These are phyloP conservation scores for Siniperca undulata DNA, from an alignment of 2,797 vertebrate genomes.

Conservation along the genomic window DNA sequence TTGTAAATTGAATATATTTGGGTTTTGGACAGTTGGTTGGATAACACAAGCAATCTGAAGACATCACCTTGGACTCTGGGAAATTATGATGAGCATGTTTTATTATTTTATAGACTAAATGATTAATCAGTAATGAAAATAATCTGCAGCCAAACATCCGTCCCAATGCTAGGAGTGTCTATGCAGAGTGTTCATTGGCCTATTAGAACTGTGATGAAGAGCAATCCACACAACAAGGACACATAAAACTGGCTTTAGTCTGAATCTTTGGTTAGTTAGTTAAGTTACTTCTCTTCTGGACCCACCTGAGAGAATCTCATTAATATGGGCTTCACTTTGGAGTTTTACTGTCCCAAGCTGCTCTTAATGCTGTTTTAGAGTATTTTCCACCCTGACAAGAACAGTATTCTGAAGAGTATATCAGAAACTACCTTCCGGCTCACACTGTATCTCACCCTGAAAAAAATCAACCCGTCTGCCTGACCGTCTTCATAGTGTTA, in stretches of 20 bases:
- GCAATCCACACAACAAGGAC: not conserved
- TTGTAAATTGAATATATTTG: too few relatives aligned
- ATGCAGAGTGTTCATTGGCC: not conserved
- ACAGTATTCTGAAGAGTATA: slow-evolving; percentile 41
- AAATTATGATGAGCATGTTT: not conserved
- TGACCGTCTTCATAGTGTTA: slow-evolving; percentile 28
- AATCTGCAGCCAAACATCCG: not conserved
- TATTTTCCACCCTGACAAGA: slow-evolving; percentile 44
- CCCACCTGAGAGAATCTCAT: slow-evolving; percentile 24
- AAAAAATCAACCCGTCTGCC: slow-evolving; percentile 21
- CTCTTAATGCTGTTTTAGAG: slow-evolving; percentile 28
- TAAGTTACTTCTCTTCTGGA: not conserved
- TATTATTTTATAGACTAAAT: not conserved
- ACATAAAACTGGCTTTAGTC: not conserved
- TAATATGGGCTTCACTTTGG: slow-evolving; percentile 3
- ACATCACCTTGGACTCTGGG: not conserved
- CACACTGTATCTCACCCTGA: slow-evolving; percentile 20
- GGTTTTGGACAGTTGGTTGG: not conserved
- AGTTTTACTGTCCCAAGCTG: slow-evolving; percentile 1
- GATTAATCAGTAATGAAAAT: not conserved
- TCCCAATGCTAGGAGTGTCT: not conserved
- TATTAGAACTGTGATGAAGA: not conserved
- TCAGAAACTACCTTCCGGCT: slow-evolving; percentile 16
- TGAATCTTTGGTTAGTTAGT: not conserved
- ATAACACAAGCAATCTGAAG: not conserved